Evolutionary conservation across 2,113 vertebrate genomes (phyloP).

Genomic region (Sula dactylatra): DNA sequence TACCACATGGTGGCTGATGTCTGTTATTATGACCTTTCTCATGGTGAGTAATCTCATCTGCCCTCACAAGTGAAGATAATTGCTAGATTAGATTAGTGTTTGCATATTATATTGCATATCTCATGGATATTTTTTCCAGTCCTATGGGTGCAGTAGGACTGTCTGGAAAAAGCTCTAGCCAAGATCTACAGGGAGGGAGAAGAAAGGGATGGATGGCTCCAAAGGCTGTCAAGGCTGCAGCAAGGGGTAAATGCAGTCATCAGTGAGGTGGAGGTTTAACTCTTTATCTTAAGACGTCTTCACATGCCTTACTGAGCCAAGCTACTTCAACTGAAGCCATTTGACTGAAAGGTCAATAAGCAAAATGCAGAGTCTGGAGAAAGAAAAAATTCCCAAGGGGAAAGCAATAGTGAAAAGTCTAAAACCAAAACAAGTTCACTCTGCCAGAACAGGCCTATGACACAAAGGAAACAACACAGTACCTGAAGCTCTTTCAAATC

Average conservation of each 20-base stretch:
- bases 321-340: not conserved
- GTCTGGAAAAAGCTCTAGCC: not conserved
- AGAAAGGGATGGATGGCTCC: not conserved
- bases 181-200: not conserved
- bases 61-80: slow-evolving; percentile 35
- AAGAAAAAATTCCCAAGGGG: not conserved
- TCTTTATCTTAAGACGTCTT: not conserved
- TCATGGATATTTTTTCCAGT: not conserved
- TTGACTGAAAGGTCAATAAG: slow-evolving; percentile 42
- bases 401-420: not conserved
- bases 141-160: not conserved
- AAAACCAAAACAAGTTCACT: not conserved
- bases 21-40: slow-evolving; percentile 45
- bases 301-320: not conserved
- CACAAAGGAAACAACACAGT: not conserved
- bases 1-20: slow-evolving; percentile 49
- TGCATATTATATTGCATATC: not conserved
- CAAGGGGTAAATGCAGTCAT: not conserved
- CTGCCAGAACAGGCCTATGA: not conserved
- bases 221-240: not conserved
- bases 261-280: not conserved
- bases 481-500: not conserved
- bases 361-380: slow-evolving; percentile 37
- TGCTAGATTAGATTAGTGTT: slow-evolving; percentile 41
- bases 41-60: slow-evolving; percentile 32